Evolutionary conservation across 1,140 invertebrate genomes (phyloP).

Genomic region (Saccostrea glomerata): DNA sequence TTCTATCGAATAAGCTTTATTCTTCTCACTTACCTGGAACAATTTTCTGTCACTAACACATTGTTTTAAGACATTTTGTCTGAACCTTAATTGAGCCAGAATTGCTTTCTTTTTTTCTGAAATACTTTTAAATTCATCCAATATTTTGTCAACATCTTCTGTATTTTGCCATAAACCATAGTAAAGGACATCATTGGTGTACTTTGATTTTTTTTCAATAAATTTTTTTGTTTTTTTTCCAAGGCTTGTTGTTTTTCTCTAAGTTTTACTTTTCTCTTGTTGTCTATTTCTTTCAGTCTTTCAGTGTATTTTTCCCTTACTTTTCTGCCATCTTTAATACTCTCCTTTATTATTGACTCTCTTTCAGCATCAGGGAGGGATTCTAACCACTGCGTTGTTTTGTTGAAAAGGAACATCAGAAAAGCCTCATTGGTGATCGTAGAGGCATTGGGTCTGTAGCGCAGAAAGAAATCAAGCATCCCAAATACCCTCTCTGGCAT

Average conservation of each 20-base stretch:
- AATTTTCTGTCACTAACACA: slow-evolving; percentile 18
- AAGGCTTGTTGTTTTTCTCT: not conserved
- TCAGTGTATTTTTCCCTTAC: slow-evolving; percentile 42
- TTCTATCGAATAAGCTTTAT: not conserved
- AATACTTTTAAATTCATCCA: not conserved
- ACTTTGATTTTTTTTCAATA: not conserved
- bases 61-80: slow-evolving; percentile 49
- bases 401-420: slow-evolving; percentile 46
- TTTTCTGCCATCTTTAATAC: slow-evolving; percentile 41
- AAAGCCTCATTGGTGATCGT: slow-evolving; percentile 44
- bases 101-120: slow-evolving; percentile 46
- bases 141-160: not conserved
- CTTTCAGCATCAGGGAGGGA: not conserved
- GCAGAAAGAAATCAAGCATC: slow-evolving; percentile 14
- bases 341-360: slow-evolving; percentile 21
- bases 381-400: slow-evolving; percentile 49
- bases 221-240: not conserved
- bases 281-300: slow-evolving; percentile 48
- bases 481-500: slow-evolving; percentile 46
- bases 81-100: slow-evolving; percentile 30
- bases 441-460: slow-evolving; percentile 46
- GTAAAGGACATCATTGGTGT: slow-evolving; percentile 41
- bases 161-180: slow-evolving; percentile 40
- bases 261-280: not conserved
- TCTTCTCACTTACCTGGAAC: slow-evolving; percentile 36